Evolutionary conservation across 2,797 vertebrate species (phyloP), one percentile per base, ranked within the genome.

Genomic region (Sebastes kiyomatsui): DNA sequence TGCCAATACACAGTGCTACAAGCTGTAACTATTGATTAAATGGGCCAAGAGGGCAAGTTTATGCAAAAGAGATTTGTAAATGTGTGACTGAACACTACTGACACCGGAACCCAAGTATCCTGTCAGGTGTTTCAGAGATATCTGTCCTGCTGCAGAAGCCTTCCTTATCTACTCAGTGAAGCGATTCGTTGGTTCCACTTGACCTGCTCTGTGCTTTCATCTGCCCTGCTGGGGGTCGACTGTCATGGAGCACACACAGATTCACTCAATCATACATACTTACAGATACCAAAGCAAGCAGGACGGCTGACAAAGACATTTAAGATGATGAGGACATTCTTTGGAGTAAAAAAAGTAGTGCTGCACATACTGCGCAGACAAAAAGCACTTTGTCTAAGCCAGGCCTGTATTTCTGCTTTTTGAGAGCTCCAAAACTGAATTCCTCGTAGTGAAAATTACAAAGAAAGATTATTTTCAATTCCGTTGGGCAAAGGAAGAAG

Each of bases 41-140:
- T 30, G 46, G n/a, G 22, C 35, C 23, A 55, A 67, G 32, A n/a
- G 6, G 61, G 12, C 23, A 38, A 12, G 55, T 74, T 69, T 7
- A 67, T 38, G 64, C 32, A 68, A 55, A 75, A 16, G 7, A 23
- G 42, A 65, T 20, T 77, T 20, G 5, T 13, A 6, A 25, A 20
- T 4, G 38, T 55, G 38, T 55, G 72, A 61, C 3, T 27, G n/a
- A 70, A 32, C 18, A 73, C 9, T 2, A 20, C 20, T 22, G 23
- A 46, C 54, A 55, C 76, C 1, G 74, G 80, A 91, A 88, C 55
- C 22, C 8, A 1, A 2, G 79, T 16, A 80, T 87, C 87, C 83
- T 80, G 83, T 89, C 90, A 88, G 89, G 90, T 90, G 83, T 87
- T 71, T 67, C 33, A 18, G 33, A 68, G 73, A 84, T 49, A 85